Conservation (phyloP, 2,797 vertebrate genomes). For the Malacoraja senta region DNA sequence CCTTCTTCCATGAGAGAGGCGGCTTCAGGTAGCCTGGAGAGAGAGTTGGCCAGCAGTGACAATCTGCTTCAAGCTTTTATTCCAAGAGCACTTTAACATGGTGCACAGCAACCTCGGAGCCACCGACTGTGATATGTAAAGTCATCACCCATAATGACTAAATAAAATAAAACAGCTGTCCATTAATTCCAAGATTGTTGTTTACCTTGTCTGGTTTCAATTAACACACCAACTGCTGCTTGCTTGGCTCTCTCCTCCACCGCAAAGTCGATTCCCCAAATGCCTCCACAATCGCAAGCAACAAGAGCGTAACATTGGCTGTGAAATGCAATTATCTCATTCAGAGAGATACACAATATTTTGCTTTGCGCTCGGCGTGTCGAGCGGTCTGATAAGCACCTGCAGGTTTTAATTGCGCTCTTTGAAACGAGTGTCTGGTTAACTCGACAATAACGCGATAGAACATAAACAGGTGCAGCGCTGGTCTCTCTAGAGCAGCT, state of each 20-base stretch:
- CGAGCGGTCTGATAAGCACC: neutral
- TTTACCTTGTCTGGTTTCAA: slow-evolving; percentile 49
- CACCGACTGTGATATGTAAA: slow-evolving; percentile 57
- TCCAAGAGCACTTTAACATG: slow-evolving; percentile 66
- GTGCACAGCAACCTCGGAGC: slow-evolving; percentile 61
- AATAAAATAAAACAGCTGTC: slow-evolving; percentile 50
- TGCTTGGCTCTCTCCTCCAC: neutral
- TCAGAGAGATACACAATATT: neutral
- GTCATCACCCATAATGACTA: slow-evolving; percentile 61
- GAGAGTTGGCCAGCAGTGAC: slow-evolving; percentile 46
- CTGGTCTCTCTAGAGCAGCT: neutral
- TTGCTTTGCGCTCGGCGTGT: neutral
- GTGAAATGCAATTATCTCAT: slow-evolving; percentile 9
- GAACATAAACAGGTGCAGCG: neutral
- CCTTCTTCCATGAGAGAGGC: too few species aligned
- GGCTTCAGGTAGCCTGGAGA: too few species aligned
- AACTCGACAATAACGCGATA: neutral
- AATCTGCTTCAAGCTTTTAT: slow-evolving; percentile 54
- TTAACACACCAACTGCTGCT: neutral
- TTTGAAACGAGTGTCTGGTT: neutral
- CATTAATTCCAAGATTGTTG: slow-evolving; percentile 49
- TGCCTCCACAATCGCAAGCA: neutral
- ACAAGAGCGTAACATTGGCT: neutral
- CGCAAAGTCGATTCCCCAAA: neutral
- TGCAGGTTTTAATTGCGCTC: neutral